A percentile compares a stretch with the other conserved stretches of the same genome.
phyloP scores from a whole-genome alignment of 2,113 vertebrate species.

The Chloropsis hardwickii region DNA sequence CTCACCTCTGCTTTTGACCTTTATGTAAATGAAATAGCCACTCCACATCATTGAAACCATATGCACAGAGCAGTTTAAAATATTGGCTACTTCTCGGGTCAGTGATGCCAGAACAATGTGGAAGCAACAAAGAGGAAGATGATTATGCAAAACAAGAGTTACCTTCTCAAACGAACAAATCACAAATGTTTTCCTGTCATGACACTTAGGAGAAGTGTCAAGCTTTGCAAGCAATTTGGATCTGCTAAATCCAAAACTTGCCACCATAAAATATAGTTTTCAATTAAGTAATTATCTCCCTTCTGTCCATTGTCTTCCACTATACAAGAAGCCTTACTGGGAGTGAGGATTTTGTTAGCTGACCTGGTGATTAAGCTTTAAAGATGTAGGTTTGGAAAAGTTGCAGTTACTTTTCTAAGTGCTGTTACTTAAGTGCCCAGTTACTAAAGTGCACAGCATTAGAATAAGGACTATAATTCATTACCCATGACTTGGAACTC shows the following conservation, averaged over 20 bases:
- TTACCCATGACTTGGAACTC: not conserved
- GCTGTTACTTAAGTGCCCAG: not conserved
- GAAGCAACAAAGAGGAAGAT: not conserved
- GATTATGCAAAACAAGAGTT: conserved; percentile 9
- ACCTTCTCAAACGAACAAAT: not conserved
- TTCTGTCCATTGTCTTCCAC: not conserved
- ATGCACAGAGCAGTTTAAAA: not conserved
- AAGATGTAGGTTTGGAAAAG: not conserved
- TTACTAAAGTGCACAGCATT: not conserved
- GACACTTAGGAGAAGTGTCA: not conserved
- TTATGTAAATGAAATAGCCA: not conserved
- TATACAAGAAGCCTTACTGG: not conserved
- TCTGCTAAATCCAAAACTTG: not conserved
- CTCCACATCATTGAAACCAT: not conserved
- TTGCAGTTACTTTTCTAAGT: not conserved
- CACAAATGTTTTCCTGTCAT: not conserved
- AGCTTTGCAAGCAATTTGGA: not conserved
- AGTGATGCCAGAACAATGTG: not conserved
- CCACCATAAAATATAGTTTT: not conserved
- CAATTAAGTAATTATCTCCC: not conserved
- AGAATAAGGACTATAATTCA: not conserved
- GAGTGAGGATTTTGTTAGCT: not conserved
- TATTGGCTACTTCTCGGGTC: not conserved
- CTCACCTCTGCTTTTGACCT: not conserved
- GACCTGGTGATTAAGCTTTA: not conserved